Evolutionary conservation across 2,888 invertebrate species (phyloP), one percentile per base, ranked within the genome.

Genomic region (Coelopa pilipes): DNA sequence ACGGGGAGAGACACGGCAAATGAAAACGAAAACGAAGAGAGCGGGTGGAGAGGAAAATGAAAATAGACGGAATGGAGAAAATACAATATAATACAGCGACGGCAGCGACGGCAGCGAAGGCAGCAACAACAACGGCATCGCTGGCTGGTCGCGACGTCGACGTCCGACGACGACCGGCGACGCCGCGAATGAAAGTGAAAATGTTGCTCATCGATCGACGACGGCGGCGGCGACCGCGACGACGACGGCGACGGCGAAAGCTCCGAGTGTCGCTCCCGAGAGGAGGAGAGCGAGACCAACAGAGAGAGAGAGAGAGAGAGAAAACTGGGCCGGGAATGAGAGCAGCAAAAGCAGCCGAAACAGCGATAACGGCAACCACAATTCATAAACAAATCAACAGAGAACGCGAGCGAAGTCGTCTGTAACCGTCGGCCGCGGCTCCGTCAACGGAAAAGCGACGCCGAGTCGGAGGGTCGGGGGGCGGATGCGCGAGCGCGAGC

Each of bases 181-280:
- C 71, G 46, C 63, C 46, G 55, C 71, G 34, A 71, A 59, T 59
- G 67, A 72, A 72, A 72, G 67, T 72, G 72, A 72, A 72, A 67
- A 57, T 66, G 21, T 65, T 62, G 62, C 66, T 17, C 21, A 47
- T 50, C 50, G 46, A 17, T 19, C n/a, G 34, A 63, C 45, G 45
- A 55, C 49, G 57, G 47, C 59, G 74, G 7, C 46, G 60, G 34
- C 34, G 34, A n/a, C 34, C 7, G 34, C 34, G n/a, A n/a, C n/a
- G n/a, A n/a, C 34, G 34, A 4, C 7, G 34, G 34, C 34, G 34
- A 34, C 34, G 4, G 34, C 34, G 34, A 34, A 34, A 34, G 34
- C 34, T 34, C 34, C 34, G 34, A 34, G 34, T 34, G 34, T 34
- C 34, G 34, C 34, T 2, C 34, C 4, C 34, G 34, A 34, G 7